Evolutionary conservation across 23 tunicate species (phyloP).

Genomic region (Trididemnum nubilum): DNA sequence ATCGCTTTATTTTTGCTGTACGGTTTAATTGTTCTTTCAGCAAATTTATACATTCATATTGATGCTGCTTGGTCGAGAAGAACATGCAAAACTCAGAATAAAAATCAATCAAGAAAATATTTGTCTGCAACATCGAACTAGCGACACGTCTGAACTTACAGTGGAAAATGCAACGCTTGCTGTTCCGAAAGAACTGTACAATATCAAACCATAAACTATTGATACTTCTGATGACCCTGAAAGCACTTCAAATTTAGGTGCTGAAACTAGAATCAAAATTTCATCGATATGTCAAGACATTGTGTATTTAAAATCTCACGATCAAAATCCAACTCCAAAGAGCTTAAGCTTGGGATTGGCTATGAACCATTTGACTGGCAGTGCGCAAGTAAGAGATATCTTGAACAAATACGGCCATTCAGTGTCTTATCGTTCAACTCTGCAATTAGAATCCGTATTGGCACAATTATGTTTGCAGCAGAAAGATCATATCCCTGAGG

Average conservation of each 20-base stretch:
- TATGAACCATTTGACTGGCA: neutral
- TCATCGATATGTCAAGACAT: neutral
- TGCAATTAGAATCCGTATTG: neutral
- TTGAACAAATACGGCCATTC: neutral
- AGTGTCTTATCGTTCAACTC: neutral
- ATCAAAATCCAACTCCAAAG: neutral
- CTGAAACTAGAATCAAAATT: neutral
- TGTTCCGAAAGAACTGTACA: neutral
- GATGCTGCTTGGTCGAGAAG: no score
- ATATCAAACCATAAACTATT: neutral
- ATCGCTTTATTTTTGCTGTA: no score
- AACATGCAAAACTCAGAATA: no score
- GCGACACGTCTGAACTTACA: neutral
- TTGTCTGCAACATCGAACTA: no score
- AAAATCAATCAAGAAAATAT: no score
- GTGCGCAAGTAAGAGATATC: neutral
- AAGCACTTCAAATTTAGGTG: neutral
- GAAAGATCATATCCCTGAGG: neutral
- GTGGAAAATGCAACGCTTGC: neutral
- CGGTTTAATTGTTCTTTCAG: no score
- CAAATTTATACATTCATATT: no score
- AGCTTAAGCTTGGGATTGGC: neutral
- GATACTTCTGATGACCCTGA: neutral
- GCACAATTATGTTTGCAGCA: neutral
- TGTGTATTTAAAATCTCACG: neutral